These are phyloP conservation scores for Diacarnus erythraeanus DNA, from an alignment of 37 sponge, comb jelly and placozoan genomes.

Conservation along the genomic window DNA sequence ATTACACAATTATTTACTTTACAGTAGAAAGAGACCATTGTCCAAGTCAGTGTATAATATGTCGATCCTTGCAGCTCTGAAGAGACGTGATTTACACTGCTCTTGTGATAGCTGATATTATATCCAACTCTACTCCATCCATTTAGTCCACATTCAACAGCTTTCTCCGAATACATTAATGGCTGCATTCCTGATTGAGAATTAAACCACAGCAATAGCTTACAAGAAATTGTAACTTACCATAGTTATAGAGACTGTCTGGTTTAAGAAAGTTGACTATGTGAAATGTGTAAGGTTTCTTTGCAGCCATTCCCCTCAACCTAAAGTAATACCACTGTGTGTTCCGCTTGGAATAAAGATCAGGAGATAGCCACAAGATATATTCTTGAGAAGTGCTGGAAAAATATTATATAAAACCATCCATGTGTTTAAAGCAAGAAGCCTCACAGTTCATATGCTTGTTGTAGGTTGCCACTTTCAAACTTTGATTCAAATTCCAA, in stretches of 20 bases:
- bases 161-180: slow-evolving; percentile 78
- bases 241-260: slow-evolving; percentile 84
- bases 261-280: slow-evolving; percentile 73
- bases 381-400: slow-evolving; percentile 48
- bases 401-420: neutral
- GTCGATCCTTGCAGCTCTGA: neutral
- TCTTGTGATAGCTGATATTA: slow-evolving; percentile 51
- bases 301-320: slow-evolving; percentile 58
- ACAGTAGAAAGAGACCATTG: slow-evolving; percentile 37
- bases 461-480: slow-evolving; percentile 81
- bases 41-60: slow-evolving; percentile 49
- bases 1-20: neutral
- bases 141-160: slow-evolving; percentile 7
- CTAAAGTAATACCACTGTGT: slow-evolving; percentile 91
- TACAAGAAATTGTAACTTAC: slow-evolving; percentile 25
- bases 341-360: slow-evolving; percentile 83
- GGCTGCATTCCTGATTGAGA: slow-evolving; percentile 75
- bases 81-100: neutral
- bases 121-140: slow-evolving; percentile 74
- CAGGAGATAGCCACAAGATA: slow-evolving; percentile 64
- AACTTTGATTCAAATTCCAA: slow-evolving; percentile 76
- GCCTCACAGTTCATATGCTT: slow-evolving; percentile 65
- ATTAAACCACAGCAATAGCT: neutral
- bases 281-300: slow-evolving; percentile 75
- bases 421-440: neutral